A percentile compares a stretch with the other conserved stretches of the same genome.
phyloP scores from a whole-genome alignment of 2,797 vertebrate genomes.

The Okamejei kenojei region DNA sequence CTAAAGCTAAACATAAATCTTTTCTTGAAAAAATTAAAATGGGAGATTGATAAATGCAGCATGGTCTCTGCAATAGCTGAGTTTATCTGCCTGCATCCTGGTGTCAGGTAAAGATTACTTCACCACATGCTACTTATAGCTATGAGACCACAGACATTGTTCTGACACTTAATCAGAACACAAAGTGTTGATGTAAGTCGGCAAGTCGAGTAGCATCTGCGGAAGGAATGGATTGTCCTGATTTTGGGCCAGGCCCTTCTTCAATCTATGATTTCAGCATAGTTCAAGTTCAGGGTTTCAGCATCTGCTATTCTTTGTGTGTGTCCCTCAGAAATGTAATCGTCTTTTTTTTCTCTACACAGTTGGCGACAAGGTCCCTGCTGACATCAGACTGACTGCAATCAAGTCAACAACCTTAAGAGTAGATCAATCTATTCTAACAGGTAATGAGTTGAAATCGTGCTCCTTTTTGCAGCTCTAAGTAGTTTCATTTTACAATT shows the following conservation, averaged over 20 bases:
- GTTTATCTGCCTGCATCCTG: not conserved
- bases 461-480: not conserved
- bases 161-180: not conserved
- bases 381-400: slow-evolving; percentile 90
- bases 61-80: not conserved
- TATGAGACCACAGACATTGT: not conserved
- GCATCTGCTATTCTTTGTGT: no score
- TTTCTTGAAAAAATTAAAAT: not conserved
- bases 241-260: no score
- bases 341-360: slow-evolving; percentile 42
- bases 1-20: no score
- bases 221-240: no score
- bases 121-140: not conserved
- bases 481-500: not conserved
- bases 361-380: slow-evolving; percentile 99
- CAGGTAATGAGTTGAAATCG: slow-evolving; percentile 54
- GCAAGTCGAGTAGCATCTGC: no score
- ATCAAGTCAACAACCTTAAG: slow-evolving; percentile 96
- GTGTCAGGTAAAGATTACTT: not conserved
- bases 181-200: no score
- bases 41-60: not conserved
- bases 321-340: not conserved
- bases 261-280: no score
- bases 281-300: no score
- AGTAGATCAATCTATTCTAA: slow-evolving; percentile 96